Percentiles rank a stretch among this genome's conserved stretches.
These are phyloP conservation scores for Beaufortia kweichowensis DNA, from an alignment of 2,113 vertebrate genomes.

Conservation along the genomic window DNA sequence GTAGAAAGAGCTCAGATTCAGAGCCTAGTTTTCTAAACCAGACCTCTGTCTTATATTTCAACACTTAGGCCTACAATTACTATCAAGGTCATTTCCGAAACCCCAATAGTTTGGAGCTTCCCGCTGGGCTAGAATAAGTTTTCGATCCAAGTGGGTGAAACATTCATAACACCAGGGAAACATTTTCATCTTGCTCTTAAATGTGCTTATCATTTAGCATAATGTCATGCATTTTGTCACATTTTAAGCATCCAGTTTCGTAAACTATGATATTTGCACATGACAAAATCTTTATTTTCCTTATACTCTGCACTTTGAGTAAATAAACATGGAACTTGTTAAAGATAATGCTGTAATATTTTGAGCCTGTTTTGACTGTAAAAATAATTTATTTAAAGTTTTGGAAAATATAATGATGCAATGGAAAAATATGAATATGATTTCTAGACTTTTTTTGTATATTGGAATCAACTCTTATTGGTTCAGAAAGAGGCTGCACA, in stretches of 20 bases:
- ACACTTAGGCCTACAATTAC: neutral
- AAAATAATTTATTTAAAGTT: neutral
- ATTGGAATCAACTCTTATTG: constrained; percentile 2
- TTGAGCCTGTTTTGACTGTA: constrained; percentile 1
- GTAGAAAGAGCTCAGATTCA: too few relatives aligned
- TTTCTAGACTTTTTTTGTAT: neutral
- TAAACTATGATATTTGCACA: neutral
- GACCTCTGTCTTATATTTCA: neutral
- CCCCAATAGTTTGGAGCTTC: neutral
- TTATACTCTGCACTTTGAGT: neutral
- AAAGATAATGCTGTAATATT: neutral
- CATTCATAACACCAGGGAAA: neutral
- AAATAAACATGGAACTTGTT: neutral
- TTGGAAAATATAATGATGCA: constrained; percentile 1
- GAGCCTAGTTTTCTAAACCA: neutral
- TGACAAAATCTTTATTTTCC: neutral
- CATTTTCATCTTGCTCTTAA: neutral
- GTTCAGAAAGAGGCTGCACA: neutral
- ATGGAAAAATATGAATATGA: constrained; percentile 34
- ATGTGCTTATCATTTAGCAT: neutral
- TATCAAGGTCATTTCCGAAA: too few relatives aligned
- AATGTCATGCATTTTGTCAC: constrained; percentile 6
- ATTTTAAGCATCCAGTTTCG: neutral
- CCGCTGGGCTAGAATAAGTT: neutral
- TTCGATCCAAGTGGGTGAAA: constrained; percentile 14